A percentile compares a stretch with the other conserved stretches of the same genome.
Conservation (phyloP, 2,113 vertebrate genomes). For the Epinephelus lanceolatus region DNA sequence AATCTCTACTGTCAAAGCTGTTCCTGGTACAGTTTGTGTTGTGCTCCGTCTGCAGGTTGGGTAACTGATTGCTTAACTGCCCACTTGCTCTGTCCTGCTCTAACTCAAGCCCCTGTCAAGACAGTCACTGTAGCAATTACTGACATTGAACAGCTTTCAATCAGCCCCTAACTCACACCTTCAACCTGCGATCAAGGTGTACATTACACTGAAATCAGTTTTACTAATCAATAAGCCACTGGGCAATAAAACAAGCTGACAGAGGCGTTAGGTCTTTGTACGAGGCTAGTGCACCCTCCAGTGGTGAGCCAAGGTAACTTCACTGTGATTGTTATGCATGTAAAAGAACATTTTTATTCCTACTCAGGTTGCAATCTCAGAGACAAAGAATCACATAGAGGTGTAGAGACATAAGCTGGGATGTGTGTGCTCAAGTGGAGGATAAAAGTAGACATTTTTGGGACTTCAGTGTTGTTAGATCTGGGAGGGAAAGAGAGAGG, state of each 20-base stretch:
- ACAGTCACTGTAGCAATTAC: conserved; percentile 50
- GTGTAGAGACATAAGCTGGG: not conserved
- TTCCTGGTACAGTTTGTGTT: not conserved
- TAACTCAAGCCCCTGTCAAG: conserved; percentile 40
- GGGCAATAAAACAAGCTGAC: conserved; percentile 14
- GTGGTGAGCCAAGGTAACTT: conserved; percentile 18
- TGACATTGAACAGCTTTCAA: conserved; percentile 43
- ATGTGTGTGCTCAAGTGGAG: not conserved
- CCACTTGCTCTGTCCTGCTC: not conserved
- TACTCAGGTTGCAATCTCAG: not conserved
- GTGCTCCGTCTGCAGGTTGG: conserved; percentile 2
- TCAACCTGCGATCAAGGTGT: conserved; percentile 31
- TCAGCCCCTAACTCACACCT: conserved; percentile 29
- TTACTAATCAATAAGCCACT: conserved; percentile 49
- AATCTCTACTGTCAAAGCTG: not conserved
- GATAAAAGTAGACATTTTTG: not conserved
- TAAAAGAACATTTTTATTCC: not conserved
- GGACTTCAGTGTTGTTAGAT: not conserved
- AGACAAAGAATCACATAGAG: not conserved
- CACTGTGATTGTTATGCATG: not conserved
- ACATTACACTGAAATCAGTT: conserved; percentile 41
- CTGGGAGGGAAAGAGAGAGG: not conserved
- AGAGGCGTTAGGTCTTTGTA: not conserved
- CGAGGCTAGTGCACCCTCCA: conserved; percentile 33
- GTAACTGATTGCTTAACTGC: conserved; percentile 7